Base-by-base conservation (phyloP, 2,888 invertebrate genomes). In the Hypolimnas misippus region DNA sequence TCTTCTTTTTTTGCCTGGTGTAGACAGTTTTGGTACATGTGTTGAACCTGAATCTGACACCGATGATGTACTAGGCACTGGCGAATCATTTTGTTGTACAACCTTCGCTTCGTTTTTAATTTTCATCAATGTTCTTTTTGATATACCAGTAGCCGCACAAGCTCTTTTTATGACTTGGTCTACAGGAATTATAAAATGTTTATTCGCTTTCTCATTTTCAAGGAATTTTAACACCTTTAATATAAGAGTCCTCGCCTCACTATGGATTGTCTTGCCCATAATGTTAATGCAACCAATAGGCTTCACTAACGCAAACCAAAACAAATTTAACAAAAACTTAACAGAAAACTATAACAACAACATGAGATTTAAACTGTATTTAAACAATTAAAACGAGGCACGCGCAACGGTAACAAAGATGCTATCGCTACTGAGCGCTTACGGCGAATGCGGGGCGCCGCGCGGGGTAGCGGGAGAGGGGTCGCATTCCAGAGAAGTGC, bases 21-120 rank as follows among this genome's bases (percentile, higher is more conserved):
- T 35, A 12, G 35, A 35, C 35, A 35, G 35, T 35, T 35, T 35
- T 35, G 35, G n/a, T 3, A 25, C 25, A 25, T 25, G 25, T 25
- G 25, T 25, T 25, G 25, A 25, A 25, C 25, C 25, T 25, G 25
- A 25, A 25, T 25, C 25, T 25, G 25, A 25, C 25, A 25, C 25
- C 25, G 25, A 25, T 25, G 33, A 33, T 8, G 33, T 33, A 33
- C 33, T 33, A 33, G 33, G 33, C 33, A 33, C 33, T 4, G 33
- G 33, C 33, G 33, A 33, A 33, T 8, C 33, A 10, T 8, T 33
- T 33, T 25, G 25, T 25, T 33, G 33, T 33, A 10, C 33, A 6
- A 33, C 8, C 33, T 35, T 35, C n/a, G 54, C 54, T 38, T 54
- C 54, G 16, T 54, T 54, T 38, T 54, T 38, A 40, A 54, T 54